These are phyloP conservation scores for Dicyrtoma fusca DNA, from an alignment of 2,888 invertebrate species.

Conservation along the genomic window DNA sequence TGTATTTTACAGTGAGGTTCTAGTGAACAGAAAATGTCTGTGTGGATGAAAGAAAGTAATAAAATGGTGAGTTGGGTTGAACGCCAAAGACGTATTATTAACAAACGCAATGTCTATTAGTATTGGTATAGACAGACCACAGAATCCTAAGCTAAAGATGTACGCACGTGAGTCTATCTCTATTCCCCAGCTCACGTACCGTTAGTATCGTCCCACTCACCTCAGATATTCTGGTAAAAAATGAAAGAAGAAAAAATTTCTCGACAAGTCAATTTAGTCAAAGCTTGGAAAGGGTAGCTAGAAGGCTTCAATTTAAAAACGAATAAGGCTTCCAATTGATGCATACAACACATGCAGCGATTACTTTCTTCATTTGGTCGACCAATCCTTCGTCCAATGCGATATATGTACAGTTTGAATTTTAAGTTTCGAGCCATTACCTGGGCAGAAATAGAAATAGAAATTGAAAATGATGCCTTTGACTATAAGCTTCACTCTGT, in stretches of 20 bases:
- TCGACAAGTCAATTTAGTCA: constrained; percentile 42
- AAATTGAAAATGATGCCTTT: too few species aligned
- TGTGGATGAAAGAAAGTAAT: constrained; percentile 19
- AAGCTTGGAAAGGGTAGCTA: neutral
- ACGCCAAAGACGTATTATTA: neutral
- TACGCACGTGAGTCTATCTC: too few species aligned
- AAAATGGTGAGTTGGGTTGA: constrained; percentile 8
- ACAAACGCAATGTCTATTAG: neutral
- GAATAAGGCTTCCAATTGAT: too few species aligned
- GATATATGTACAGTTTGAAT: constrained; percentile 17
- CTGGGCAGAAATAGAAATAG: neutral
- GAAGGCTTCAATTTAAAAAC: constrained; percentile 10
- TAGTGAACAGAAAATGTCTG: too few species aligned
- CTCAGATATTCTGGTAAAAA: constrained; percentile 12
- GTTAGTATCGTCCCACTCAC: too few species aligned
- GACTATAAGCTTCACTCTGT: too few species aligned
- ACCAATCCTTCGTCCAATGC: neutral
- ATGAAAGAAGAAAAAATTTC: constrained; percentile 20
- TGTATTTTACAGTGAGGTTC: too few species aligned
- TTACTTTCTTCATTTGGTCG: too few species aligned
- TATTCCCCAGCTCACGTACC: too few species aligned
- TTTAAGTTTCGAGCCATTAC: constrained; percentile 4
- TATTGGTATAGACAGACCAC: neutral
- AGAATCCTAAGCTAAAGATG: neutral
- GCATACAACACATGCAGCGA: too few species aligned